Conservation (phyloP, 2,888 invertebrate species). For the Pachycephus smyrnensis region DNA sequence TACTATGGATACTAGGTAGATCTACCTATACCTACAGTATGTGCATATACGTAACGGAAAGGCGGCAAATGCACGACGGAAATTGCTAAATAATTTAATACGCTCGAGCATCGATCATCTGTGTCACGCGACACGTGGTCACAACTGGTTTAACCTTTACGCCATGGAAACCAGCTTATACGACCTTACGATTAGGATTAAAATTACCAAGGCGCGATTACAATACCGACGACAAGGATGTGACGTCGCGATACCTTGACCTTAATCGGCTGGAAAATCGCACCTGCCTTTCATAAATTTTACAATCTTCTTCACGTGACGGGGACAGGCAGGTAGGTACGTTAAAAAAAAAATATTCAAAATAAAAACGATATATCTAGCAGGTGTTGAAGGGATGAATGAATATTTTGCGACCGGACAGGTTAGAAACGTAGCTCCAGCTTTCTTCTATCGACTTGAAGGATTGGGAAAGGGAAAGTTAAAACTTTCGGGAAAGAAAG, state of each 20-base stretch:
- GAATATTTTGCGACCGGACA: background rate
- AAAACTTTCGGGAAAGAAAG: background rate
- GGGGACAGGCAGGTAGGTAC: too few species aligned
- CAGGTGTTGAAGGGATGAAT: background rate
- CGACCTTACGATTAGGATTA: background rate
- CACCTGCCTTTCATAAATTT: background rate
- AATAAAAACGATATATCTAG: background rate
- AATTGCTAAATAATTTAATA: conserved; percentile 58
- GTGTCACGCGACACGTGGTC: conserved; percentile 51
- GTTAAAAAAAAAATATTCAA: too few species aligned
- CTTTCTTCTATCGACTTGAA: background rate
- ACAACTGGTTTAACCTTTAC: background rate
- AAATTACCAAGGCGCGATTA: background rate
- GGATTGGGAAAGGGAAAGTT: background rate
- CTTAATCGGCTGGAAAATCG: background rate
- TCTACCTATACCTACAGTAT: too few species aligned
- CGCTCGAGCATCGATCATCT: conserved; percentile 50
- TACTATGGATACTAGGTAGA: too few species aligned
- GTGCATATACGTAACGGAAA: too few species aligned
- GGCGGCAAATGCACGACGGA: conserved; percentile 28
- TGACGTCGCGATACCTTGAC: background rate
- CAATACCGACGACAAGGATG: background rate
- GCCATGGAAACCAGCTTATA: background rate
- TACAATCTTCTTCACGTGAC: background rate
- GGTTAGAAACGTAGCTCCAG: background rate